Evolutionary conservation across 2,888 invertebrate genomes (phyloP).

Genomic region (Hylaea fasciaria): DNA sequence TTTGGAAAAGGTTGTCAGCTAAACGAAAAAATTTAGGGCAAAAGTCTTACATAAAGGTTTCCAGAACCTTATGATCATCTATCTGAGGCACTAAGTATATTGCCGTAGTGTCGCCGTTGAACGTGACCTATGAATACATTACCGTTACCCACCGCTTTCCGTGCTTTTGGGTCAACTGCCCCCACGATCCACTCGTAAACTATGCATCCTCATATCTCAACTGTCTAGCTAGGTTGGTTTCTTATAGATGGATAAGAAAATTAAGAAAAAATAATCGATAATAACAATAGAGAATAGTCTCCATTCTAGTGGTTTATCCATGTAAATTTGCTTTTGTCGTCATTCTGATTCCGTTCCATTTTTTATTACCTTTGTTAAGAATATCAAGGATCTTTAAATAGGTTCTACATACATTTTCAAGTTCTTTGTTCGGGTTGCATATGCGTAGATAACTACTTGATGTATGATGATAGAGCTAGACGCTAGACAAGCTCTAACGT

Average conservation of each 20-base stretch:
- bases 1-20: too few relatives aligned
- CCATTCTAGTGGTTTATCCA: too few relatives aligned
- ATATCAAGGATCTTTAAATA: neutral
- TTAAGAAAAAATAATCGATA: too few relatives aligned
- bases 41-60: too few relatives aligned
- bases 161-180: conserved; percentile 52
- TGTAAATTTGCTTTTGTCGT: too few relatives aligned
- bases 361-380: too few relatives aligned
- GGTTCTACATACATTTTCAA: conserved; percentile 41
- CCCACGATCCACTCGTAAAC: conserved; percentile 33
- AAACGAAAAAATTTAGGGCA: too few relatives aligned
- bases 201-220: conserved; percentile 14
- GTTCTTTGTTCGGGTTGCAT: conserved; percentile 39
- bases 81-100: conserved; percentile 4
- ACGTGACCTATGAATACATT: conserved; percentile 55
- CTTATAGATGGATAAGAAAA: too few relatives aligned
- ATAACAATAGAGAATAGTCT: too few relatives aligned
- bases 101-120: conserved; percentile 7
- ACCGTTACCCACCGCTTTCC: conserved; percentile 44
- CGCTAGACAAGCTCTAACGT: conserved; percentile 8
- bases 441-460: neutral
- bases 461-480: conserved; percentile 5
- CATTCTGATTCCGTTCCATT: too few relatives aligned
- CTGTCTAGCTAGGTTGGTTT: conserved; percentile 3
- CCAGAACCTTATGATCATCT: neutral